These are phyloP conservation scores for Chionis minor DNA, from an alignment of 2,113 vertebrate species.

Conservation along the genomic window DNA sequence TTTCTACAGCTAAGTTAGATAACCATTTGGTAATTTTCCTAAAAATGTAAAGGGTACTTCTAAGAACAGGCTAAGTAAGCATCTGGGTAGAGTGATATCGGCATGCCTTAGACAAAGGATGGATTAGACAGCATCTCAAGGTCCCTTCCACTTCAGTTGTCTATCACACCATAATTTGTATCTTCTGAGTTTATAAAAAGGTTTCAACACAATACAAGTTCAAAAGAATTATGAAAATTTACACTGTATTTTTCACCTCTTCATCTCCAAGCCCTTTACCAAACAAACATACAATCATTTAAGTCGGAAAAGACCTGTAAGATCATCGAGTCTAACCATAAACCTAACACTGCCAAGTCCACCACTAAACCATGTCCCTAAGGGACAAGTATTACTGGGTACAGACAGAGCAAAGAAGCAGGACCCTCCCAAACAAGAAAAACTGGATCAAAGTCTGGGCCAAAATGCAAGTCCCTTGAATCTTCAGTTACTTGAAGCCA, in stretches of 20 bases:
- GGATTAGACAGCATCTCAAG: background rate
- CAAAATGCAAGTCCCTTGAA: background rate
- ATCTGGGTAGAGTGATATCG: background rate
- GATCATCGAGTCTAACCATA: background rate
- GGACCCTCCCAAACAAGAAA: background rate
- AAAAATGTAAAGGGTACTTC: background rate
- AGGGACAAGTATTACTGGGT: background rate
- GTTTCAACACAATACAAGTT: background rate
- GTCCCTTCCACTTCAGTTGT: background rate
- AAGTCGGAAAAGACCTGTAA: background rate
- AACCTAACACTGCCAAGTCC: background rate
- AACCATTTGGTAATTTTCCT: background rate
- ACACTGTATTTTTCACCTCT: background rate
- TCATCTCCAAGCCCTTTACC: background rate
- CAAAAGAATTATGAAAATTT: background rate
- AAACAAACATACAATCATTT: background rate
- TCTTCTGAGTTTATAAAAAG: background rate
- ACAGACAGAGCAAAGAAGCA: background rate
- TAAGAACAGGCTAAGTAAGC: background rate
- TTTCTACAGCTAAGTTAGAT: background rate
- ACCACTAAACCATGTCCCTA: background rate
- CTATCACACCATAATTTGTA: background rate
- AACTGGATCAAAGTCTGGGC: background rate
- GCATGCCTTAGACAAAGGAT: background rate
- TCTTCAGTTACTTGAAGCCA: background rate